Evolutionary conservation across 2,888 invertebrate genomes (phyloP), one percentile per base, ranked within the genome.

Genomic region (Dryobotodes eremita): DNA sequence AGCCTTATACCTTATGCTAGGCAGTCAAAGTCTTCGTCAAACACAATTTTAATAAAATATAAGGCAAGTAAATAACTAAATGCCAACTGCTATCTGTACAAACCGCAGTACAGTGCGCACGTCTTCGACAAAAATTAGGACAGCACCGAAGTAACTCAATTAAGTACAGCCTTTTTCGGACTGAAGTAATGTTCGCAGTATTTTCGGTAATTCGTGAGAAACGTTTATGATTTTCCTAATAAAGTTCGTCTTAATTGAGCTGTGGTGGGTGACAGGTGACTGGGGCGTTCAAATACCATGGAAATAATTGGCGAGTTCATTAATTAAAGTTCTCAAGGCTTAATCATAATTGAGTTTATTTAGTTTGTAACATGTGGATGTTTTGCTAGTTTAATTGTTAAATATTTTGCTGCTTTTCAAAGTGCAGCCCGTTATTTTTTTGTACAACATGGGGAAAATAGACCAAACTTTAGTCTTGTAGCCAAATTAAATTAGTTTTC

Each of bases 161-260:
- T 80, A 71, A 65, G 4, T 31, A 20, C 20, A 66, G 13, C 86
- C 83, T 84, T 79, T 88, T 89, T 85, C 80, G 89, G 74, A 46
- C 31, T 36, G n/a, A 69, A 81, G 81, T 87, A 86, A 90, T 91
- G 88, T 87, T 86, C 59, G 76, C 46, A 66, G 59, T 59, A 79
- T 53, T 79, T 79, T 76, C 77, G 80, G 55, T 75, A 77, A 82
- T 80, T 80, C 72, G 80, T 86, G 82, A 83, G 84, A 87, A 87
- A 77, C 75, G 55, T 50, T 71, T 70, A 85, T 84, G 65, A 80
- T 84, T 77, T 78, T 81, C 88, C 84, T 74, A 85, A 89, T 83
- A 89, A 74, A 86, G 88, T 55, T 42, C n/a, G 46, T 61, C 13
- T 73, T 85, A 82, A 80, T 88, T 80, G 71, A 77, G 61, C 53